Percentiles rank a stretch among this genome's conserved stretches.
These are phyloP conservation scores for Polyergus mexicanus DNA, from an alignment of 1,140 invertebrate species.

Conservation along the genomic window DNA sequence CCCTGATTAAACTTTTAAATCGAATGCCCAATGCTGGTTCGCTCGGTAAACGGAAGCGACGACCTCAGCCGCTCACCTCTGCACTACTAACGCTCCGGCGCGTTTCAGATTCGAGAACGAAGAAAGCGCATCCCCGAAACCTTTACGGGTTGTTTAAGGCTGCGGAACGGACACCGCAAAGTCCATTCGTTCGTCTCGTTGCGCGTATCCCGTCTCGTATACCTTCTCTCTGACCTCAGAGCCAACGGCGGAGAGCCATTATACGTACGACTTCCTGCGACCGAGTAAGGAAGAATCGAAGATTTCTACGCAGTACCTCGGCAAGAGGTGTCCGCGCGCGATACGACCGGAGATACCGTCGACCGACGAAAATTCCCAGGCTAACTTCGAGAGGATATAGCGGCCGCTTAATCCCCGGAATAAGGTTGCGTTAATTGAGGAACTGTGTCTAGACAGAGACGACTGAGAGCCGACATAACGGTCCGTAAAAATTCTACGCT, in stretches of 20 bases:
- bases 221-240: slow-evolving; percentile 69
- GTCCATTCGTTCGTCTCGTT: not conserved
- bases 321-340: slow-evolving; percentile 52
- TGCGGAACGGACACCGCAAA: slow-evolving; percentile 75
- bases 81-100: slow-evolving; percentile 84
- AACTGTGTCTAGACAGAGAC: slow-evolving; percentile 29
- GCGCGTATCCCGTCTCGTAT: not conserved
- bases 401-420: slow-evolving; percentile 21
- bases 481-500: slow-evolving; percentile 36
- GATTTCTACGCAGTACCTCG: slow-evolving; percentile 56
- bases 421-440: slow-evolving; percentile 47
- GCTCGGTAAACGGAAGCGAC: slow-evolving; percentile 85
- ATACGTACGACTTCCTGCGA: slow-evolving; percentile 79
- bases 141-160: slow-evolving; percentile 79
- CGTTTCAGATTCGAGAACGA: slow-evolving; percentile 81
- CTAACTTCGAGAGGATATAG: slow-evolving; percentile 10
- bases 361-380: slow-evolving; percentile 48
- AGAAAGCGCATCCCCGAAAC: slow-evolving; percentile 83
- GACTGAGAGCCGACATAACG: slow-evolving; percentile 10
- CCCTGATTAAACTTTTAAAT: slow-evolving; percentile 87
- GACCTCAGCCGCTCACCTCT: slow-evolving; percentile 86
- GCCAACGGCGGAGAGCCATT: slow-evolving; percentile 72
- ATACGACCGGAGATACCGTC: slow-evolving; percentile 41
- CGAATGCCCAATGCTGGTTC: slow-evolving; percentile 82
- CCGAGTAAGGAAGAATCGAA: slow-evolving; percentile 70